Evolutionary conservation across 2,888 invertebrate genomes (phyloP), one percentile per base, ranked within the genome.

Genomic region (Unio pictorum): DNA sequence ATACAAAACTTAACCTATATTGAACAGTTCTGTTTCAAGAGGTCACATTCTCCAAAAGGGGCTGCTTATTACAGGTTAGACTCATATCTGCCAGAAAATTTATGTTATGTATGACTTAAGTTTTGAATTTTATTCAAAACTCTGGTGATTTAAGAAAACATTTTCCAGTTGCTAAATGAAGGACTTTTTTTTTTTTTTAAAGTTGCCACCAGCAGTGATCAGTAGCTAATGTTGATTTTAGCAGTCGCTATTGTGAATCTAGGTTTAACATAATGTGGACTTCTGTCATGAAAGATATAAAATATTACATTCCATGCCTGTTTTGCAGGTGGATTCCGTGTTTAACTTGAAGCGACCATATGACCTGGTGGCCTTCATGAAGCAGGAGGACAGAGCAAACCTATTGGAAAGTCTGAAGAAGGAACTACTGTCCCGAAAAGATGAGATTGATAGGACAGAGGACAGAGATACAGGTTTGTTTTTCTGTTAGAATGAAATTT

Each of bases 361-460:
- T 85, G 95, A 95, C 88, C 91, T 95, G 61, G 90, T 95, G 68
- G 93, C 94, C 4, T 93, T 95, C 82, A 89, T 95, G 84, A 94
- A 94, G 74, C 95, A 95, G 91, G 95, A 95, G 85, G 93, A 93
- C 59, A 91, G 94, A 34, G 92, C 88, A 8, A 70, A 74, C 4
- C 82, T 85, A 80, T 76, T 90, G 30, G 86, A 88, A 66, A 77
- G 80, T 61, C 88, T 94, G 60, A 93, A 94, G 85, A 91, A 93
- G 81, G 93, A 94, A 81, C 91, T 95, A 68, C 89, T 92, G 18
- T 90, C 91, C 6, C 92, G 93, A 67, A 94, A 94, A 87, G 91
- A 91, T 65, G 90, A 92, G 18, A 93, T 95, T 69, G 93, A 94
- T 79, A 91, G 91, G 63, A 90, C 89, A 73, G 91, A 91, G 77